A percentile compares a stretch with the other conserved stretches of the same genome.
These are phyloP conservation scores for Harpalus rubripes DNA, from an alignment of 2,888 invertebrate species.

Conservation along the genomic window DNA sequence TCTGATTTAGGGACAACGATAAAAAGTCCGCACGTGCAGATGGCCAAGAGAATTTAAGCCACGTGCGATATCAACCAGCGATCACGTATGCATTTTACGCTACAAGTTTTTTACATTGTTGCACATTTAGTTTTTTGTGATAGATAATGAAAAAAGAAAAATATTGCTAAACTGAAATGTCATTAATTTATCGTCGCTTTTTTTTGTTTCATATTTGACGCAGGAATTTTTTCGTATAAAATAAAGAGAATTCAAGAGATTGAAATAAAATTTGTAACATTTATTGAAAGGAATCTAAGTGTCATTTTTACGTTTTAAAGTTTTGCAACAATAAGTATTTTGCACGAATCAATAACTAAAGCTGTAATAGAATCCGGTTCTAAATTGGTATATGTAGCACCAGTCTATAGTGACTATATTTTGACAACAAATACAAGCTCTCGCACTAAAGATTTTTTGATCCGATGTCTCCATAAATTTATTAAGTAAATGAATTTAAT, in stretches of 20 bases:
- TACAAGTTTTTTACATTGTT: not conserved
- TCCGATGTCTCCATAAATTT: too few relatives aligned
- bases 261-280: too few relatives aligned
- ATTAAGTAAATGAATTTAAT: too few relatives aligned
- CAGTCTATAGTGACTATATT: too few relatives aligned
- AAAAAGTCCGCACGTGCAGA: constrained; percentile 29
- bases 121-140: not conserved
- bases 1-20: constrained; percentile 28
- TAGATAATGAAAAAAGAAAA: not conserved
- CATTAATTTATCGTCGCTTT: not conserved
- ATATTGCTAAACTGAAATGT: not conserved
- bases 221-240: not conserved
- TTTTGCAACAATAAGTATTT: too few relatives aligned
- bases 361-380: too few relatives aligned
- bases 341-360: too few relatives aligned
- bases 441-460: too few relatives aligned
- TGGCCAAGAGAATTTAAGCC: constrained; percentile 30
- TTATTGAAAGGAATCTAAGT: too few relatives aligned
- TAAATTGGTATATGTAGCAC: too few relatives aligned
- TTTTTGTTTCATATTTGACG: not conserved
- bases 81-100: constrained; percentile 8
- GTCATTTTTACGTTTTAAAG: too few relatives aligned
- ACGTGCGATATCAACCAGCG: not conserved
- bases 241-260: not conserved
- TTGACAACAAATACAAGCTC: too few relatives aligned